Conservation (phyloP, 2,113 vertebrate genomes). For the Miniopterus natalensis region DNA sequence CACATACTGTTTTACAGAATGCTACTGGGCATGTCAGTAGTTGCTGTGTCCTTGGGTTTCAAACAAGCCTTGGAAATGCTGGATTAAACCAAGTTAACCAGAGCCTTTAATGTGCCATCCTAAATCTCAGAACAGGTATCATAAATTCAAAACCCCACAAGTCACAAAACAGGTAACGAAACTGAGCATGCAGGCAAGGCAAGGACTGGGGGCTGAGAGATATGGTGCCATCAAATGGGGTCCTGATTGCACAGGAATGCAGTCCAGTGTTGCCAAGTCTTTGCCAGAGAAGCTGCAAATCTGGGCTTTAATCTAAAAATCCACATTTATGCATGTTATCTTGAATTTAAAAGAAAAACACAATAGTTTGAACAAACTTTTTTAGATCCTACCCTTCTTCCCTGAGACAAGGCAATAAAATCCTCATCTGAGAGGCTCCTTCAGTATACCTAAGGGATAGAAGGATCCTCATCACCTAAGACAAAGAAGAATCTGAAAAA, state of each 20-base stretch:
- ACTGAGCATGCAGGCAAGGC: too few relatives aligned
- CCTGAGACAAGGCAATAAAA: neutral
- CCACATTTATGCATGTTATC: neutral
- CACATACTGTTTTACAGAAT: neutral
- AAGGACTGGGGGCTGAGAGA: neutral
- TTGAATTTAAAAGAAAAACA: conserved; percentile 6
- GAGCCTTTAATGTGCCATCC: neutral
- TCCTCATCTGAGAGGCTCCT: neutral
- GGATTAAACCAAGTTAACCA: neutral
- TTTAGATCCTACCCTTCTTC: neutral
- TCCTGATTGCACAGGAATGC: too few relatives aligned
- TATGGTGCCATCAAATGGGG: neutral
- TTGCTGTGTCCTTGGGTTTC: neutral
- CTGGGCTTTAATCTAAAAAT: neutral
- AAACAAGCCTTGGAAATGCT: neutral
- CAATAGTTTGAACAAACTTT: neutral
- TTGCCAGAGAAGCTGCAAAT: neutral
- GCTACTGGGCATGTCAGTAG: too few relatives aligned
- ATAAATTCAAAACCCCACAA: neutral
- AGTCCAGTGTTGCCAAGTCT: neutral
- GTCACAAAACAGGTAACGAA: neutral
- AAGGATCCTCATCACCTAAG: neutral
- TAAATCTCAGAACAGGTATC: neutral
- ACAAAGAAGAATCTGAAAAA: neutral
- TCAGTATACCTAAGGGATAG: neutral